A percentile compares a stretch with the other conserved stretches of the same genome.
These are phyloP conservation scores for Argyrosomus regius DNA, from an alignment of 2,797 vertebrate genomes.

Conservation along the genomic window DNA sequence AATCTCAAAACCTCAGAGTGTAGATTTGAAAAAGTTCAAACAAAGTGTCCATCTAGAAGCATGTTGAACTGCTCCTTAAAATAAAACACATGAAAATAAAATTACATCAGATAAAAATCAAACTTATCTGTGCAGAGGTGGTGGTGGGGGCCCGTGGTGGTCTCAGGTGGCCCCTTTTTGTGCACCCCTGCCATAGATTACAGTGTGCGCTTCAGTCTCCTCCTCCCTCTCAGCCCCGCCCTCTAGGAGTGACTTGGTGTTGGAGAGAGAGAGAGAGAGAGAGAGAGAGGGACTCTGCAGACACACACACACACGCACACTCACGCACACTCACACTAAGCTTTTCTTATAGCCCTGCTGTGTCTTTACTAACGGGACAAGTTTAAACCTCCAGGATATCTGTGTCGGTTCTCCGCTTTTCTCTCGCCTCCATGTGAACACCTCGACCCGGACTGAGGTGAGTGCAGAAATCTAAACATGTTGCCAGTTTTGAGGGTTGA, in stretches of 20 bases:
- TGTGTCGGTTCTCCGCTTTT: conserved; percentile 11
- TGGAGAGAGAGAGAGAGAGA: conserved; percentile 39
- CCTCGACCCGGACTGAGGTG: conserved; percentile 67
- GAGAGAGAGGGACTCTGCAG: conserved; percentile 61
- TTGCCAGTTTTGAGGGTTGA: conserved; percentile 45
- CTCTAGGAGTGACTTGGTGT: conserved; percentile 71
- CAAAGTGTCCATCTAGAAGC: neutral
- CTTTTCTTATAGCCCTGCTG: conserved; percentile 50
- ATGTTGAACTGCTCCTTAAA: neutral
- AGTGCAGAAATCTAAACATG: conserved; percentile 53
- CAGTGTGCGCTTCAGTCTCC: conserved; percentile 66
- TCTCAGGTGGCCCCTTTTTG: neutral
- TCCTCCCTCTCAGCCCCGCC: conserved; percentile 77
- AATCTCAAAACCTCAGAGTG: no score
- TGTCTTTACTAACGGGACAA: conserved; percentile 75
- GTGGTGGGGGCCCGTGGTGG: neutral
- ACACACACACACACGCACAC: conserved; percentile 46
- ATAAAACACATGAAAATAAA: neutral
- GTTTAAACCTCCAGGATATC: conserved; percentile 68
- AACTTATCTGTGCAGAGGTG: neutral
- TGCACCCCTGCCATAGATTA: conserved; percentile 36
- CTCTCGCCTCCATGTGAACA: conserved; percentile 62
- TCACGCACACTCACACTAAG: conserved; percentile 26
- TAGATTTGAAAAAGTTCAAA: neutral
- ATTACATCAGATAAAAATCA: neutral